These are phyloP conservation scores for Mastigias papua DNA, from an alignment of 30 jellyfish, hydroid and myxozoan species.

Conservation along the genomic window DNA sequence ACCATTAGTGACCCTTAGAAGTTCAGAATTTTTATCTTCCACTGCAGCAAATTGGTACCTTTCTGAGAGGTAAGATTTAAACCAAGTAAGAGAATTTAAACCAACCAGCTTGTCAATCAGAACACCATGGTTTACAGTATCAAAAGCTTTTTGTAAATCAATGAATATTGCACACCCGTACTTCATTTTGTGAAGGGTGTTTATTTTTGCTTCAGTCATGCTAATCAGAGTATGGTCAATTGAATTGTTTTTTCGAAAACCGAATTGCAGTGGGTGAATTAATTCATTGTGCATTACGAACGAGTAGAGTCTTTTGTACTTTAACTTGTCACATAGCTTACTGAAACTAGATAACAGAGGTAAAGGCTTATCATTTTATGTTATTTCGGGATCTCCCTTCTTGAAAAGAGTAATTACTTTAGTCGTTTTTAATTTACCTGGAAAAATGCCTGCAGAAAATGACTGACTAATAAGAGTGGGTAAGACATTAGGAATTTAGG, in stretches of 20 bases:
- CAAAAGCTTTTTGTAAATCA: constrained; percentile 61
- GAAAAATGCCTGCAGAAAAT: constrained; percentile 34
- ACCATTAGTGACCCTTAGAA: constrained; percentile 49
- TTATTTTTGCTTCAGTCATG: constrained; percentile 60
- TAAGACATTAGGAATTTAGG: constrained; percentile 20
- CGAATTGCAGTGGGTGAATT: constrained; percentile 60
- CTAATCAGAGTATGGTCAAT: constrained; percentile 65
- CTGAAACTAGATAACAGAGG: constrained; percentile 66
- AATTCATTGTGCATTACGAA: constrained; percentile 18
- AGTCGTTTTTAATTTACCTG: constrained; percentile 54
- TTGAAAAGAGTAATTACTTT: constrained; percentile 65
- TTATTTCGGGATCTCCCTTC: constrained; percentile 47
- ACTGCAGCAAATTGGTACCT: constrained; percentile 71
- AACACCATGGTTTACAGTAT: constrained; percentile 64
- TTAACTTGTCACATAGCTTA: constrained; percentile 60
- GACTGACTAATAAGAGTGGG: constrained; percentile 43
- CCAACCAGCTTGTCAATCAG: constrained; percentile 53
- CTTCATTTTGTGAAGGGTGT: constrained; percentile 53
- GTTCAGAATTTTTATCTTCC: constrained; percentile 40
- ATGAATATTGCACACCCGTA: constrained; percentile 66
- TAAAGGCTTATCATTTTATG: constrained; percentile 68
- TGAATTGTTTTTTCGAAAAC: constrained; percentile 58
- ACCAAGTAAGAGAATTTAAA: constrained; percentile 49
- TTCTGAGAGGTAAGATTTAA: constrained; percentile 66
- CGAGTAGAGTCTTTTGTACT: constrained; percentile 56